These are phyloP conservation scores for Ischnus inquisitorius DNA, from an alignment of 2,888 invertebrate genomes.

Conservation along the genomic window DNA sequence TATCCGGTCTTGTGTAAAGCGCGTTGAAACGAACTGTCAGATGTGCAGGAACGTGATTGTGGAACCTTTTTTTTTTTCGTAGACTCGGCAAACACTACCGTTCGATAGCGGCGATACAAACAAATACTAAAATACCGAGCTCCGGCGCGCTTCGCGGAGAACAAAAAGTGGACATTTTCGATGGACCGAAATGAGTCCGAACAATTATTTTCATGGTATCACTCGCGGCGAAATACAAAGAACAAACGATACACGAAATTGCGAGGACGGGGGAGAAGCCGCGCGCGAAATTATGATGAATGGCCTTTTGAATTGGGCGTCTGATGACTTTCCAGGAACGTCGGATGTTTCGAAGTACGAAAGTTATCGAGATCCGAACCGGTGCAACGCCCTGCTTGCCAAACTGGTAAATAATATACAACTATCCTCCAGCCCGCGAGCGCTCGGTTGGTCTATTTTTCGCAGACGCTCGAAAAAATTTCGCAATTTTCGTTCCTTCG, in stretches of 20 bases:
- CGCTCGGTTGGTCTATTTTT: slow-evolving; percentile 37
- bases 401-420: slow-evolving; percentile 26
- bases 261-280: neutral
- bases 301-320: slow-evolving; percentile 13
- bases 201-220: neutral
- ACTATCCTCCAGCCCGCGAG: neutral
- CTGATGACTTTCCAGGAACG: slow-evolving; percentile 27
- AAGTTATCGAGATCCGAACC: slow-evolving; percentile 1
- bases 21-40: slow-evolving; percentile 50
- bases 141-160: no score
- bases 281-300: slow-evolving; percentile 23
- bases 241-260: slow-evolving; percentile 18
- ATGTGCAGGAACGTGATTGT: neutral
- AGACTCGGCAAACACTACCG: slow-evolving; percentile 12
- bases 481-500: slow-evolving; percentile 24
- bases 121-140: neutral
- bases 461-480: slow-evolving; percentile 15
- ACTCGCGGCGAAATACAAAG: slow-evolving; percentile 3
- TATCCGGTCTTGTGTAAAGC: slow-evolving; percentile 79
- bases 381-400: neutral
- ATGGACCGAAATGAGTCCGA: neutral
- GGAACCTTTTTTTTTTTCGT: neutral
- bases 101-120: slow-evolving; percentile 18
- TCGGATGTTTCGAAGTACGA: neutral
- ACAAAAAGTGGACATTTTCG: neutral